Conservation (phyloP, 2,888 invertebrate species). For the Nycteola revayana region DNA sequence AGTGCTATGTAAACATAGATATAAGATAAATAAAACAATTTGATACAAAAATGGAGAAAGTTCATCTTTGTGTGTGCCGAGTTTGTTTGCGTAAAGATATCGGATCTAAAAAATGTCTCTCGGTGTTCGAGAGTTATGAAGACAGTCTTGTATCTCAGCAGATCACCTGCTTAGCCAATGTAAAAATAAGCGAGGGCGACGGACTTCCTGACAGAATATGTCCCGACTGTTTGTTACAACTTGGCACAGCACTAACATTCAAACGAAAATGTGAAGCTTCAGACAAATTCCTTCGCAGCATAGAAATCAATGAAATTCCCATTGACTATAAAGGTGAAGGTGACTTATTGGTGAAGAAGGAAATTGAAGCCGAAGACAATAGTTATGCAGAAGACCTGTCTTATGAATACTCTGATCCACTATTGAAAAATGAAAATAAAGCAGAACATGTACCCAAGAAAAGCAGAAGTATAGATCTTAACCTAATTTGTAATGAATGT, state of each 20-base stretch:
- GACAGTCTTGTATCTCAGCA: constrained; percentile 47
- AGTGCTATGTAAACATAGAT: too few relatives aligned
- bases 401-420: too few relatives aligned
- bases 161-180: constrained; percentile 52
- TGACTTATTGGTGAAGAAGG: too few relatives aligned
- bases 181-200: constrained; percentile 53
- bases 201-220: constrained; percentile 63
- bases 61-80: constrained; percentile 41
- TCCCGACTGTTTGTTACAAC: constrained; percentile 50
- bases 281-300: constrained; percentile 37
- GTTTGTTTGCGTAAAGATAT: constrained; percentile 43
- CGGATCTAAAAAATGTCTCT: constrained; percentile 39
- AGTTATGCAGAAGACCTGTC: too few relatives aligned
- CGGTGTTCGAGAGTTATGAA: constrained; percentile 55
- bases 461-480: constrained; percentile 12
- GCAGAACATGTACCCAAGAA: too few relatives aligned
- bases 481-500: constrained; percentile 38
- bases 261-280: constrained; percentile 59
- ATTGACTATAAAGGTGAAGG: too few relatives aligned
- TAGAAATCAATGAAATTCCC: too few relatives aligned
- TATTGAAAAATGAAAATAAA: too few relatives aligned
- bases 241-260: constrained; percentile 56
- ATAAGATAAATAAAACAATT: too few relatives aligned
- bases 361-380: too few relatives aligned
- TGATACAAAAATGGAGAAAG: too few relatives aligned